These are phyloP conservation scores for Dendrolimus punctatus DNA, from an alignment of 1,140 invertebrate species.

Conservation along the genomic window DNA sequence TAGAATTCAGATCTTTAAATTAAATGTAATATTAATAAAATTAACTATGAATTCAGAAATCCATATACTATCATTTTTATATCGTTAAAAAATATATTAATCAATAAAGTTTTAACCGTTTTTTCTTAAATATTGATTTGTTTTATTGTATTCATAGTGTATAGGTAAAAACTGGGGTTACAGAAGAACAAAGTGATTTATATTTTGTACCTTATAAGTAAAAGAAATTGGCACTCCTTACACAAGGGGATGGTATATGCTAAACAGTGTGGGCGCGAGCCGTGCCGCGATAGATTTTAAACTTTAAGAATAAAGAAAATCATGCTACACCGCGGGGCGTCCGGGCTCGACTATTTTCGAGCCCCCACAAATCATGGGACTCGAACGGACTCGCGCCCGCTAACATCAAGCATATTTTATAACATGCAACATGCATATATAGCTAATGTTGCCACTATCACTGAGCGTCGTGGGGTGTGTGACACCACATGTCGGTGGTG, in stretches of 20 bases:
- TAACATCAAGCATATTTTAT: conserved; percentile 32
- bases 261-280: no score
- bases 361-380: no score
- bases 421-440: not conserved
- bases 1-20: no score
- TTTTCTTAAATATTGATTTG: not conserved
- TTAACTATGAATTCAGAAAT: conserved; percentile 14
- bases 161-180: not conserved
- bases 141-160: not conserved
- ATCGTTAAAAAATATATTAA: not conserved
- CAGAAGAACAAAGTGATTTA: conserved; percentile 35
- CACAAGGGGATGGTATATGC: no score
- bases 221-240: no score
- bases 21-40: not conserved
- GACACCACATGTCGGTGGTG: conserved; percentile 61
- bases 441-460: not conserved
- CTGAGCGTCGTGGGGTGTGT: conserved; percentile 14
- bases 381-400: conserved; percentile 9
- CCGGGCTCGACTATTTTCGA: no score
- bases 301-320: no score
- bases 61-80: no score
- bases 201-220: conserved; percentile 8
- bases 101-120: conserved; percentile 21
- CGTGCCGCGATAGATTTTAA: no score
- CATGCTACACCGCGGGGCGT: no score